Conservation (phyloP, 2,113 vertebrate genomes). For the Carassius auratus region DNA sequence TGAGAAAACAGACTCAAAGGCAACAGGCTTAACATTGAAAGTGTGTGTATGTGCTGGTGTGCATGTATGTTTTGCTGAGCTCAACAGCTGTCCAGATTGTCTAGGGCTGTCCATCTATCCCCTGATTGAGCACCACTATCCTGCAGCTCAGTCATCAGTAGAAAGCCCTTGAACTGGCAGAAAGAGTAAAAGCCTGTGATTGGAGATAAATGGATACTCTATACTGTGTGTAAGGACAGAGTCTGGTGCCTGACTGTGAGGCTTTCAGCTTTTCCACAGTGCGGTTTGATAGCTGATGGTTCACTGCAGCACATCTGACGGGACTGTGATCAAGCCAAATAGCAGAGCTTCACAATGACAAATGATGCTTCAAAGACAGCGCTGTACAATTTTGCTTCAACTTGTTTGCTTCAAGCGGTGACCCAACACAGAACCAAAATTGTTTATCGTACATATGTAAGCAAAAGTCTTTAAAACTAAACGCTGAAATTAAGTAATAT, state of each 20-base stretch:
- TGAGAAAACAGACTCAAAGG: background rate
- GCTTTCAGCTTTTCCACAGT: background rate
- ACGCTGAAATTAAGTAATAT: background rate
- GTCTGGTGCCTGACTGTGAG: background rate
- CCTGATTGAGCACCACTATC: constrained; percentile 14
- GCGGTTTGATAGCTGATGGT: background rate
- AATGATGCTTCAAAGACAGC: background rate
- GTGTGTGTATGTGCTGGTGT: background rate
- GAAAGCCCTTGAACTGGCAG: constrained; percentile 39
- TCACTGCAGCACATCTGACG: background rate
- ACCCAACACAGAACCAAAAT: background rate
- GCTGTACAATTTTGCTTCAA: background rate
- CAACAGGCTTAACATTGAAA: background rate
- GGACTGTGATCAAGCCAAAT: constrained; percentile 5
- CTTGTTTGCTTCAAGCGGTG: background rate
- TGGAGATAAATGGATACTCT: constrained; percentile 13
- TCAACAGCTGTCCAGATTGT: background rate
- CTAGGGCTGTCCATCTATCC: background rate
- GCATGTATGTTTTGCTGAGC: constrained; percentile 32
- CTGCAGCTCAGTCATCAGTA: too few relatives aligned
- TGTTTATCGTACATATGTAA: background rate
- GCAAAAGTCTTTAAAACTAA: background rate
- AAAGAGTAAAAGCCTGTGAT: constrained; percentile 13
- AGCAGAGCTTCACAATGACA: background rate
- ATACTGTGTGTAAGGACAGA: constrained; percentile 25